These are phyloP conservation scores for Helicoverpa assulta DNA, from an alignment of 2,888 invertebrate species.

Conservation along the genomic window DNA sequence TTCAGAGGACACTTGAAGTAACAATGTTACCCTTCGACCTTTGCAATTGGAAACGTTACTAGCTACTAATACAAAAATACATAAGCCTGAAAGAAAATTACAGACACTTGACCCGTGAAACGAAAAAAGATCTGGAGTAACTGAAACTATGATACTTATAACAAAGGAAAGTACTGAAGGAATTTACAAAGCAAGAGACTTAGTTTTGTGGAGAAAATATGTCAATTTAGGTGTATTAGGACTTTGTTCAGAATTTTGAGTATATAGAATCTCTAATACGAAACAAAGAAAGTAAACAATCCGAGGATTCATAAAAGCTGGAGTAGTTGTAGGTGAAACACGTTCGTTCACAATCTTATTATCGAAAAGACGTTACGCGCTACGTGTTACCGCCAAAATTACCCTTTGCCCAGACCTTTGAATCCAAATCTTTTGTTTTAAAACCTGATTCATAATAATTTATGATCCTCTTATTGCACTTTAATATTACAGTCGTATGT, in stretches of 20 bases:
- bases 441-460: slow-evolving; percentile 54
- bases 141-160: background rate
- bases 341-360: slow-evolving; percentile 74
- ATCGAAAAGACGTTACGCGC: slow-evolving; percentile 76
- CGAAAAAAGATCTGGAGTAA: slow-evolving; percentile 3
- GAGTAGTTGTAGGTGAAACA: slow-evolving; percentile 65
- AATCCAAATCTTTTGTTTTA: slow-evolving; percentile 61
- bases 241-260: background rate
- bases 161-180: background rate
- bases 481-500: slow-evolving; percentile 37
- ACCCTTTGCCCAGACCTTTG: slow-evolving; percentile 64
- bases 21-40: slow-evolving; percentile 69
- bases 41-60: slow-evolving; percentile 66
- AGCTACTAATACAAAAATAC: slow-evolving; percentile 50
- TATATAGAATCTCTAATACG: slow-evolving; percentile 23
- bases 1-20: slow-evolving; percentile 69
- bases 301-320: slow-evolving; percentile 65
- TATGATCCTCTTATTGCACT: slow-evolving; percentile 37
- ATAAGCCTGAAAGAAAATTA: slow-evolving; percentile 22
- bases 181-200: background rate
- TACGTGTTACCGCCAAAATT: slow-evolving; percentile 75
- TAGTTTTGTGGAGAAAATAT: background rate
- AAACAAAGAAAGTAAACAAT: slow-evolving; percentile 38
- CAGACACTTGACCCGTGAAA: slow-evolving; percentile 12
- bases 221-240: background rate